A percentile compares a stretch with the other conserved stretches of the same genome.
Evolutionary conservation across 2,113 vertebrate genomes (phyloP).

Genomic region (human): DNA sequence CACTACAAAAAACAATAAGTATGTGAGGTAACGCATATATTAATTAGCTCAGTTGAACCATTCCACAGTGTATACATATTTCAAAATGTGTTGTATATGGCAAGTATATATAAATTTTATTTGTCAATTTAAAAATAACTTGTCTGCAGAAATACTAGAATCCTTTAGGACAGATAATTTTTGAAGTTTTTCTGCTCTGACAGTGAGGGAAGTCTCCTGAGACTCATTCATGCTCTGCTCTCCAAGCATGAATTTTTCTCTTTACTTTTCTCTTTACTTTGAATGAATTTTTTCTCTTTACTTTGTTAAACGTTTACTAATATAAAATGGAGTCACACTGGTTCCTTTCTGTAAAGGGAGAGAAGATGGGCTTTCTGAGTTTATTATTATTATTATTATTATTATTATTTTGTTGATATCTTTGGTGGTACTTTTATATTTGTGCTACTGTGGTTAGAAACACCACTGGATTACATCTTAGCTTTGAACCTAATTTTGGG

Average conservation of each 20-base stretch:
- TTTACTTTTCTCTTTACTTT: background rate
- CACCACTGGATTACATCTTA: background rate
- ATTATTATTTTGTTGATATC: background rate
- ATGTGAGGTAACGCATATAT: background rate
- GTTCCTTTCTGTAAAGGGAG: background rate
- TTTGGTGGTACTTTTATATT: background rate
- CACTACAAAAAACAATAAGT: background rate
- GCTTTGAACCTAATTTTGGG: background rate
- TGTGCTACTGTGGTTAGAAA: background rate
- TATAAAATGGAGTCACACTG: background rate
- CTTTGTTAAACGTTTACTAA: background rate
- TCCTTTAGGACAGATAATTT: background rate
- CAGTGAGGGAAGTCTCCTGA: background rate
- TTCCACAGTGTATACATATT: background rate
- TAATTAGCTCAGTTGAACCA: background rate
- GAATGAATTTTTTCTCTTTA: background rate
- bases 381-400: background rate
- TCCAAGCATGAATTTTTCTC: background rate
- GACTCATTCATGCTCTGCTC: background rate
- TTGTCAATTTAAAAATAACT: background rate
- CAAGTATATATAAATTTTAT: background rate
- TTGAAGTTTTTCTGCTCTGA: background rate
- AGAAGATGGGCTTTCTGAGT: background rate
- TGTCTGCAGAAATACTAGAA: background rate
- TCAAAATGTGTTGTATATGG: background rate